These are phyloP conservation scores for Pseudorasbora parva DNA, from an alignment of 2,113 vertebrate genomes.

Conservation along the genomic window DNA sequence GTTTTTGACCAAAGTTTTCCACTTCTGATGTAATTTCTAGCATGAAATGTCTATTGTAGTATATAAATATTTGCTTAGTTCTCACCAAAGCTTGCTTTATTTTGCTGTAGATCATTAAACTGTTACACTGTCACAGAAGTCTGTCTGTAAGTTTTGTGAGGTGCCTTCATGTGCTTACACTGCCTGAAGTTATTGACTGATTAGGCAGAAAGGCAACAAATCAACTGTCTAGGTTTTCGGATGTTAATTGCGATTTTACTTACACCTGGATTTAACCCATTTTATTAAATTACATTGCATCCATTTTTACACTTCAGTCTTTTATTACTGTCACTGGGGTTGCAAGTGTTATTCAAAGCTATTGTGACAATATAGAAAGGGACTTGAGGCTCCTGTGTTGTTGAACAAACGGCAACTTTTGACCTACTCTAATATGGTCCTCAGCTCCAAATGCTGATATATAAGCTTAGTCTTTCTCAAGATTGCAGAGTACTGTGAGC, in stretches of 20 bases:
- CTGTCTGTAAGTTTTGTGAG: too few relatives aligned
- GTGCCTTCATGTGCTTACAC: too few relatives aligned
- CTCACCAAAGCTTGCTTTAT: too few relatives aligned
- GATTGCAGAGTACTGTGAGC: slow-evolving; percentile 64
- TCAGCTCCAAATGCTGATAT: neutral
- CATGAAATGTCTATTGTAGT: too few relatives aligned
- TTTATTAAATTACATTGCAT: neutral
- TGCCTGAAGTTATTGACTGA: too few relatives aligned
- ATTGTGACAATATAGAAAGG: neutral
- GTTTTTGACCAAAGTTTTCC: too few relatives aligned
- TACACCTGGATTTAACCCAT: neutral
- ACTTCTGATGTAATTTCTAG: too few relatives aligned
- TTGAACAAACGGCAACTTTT: neutral
- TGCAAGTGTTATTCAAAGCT: neutral
- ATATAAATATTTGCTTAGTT: too few relatives aligned
- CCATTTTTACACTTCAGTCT: neutral
- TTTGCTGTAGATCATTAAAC: too few relatives aligned
- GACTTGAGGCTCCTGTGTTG: neutral
- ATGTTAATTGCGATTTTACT: neutral
- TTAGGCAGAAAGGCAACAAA: too few relatives aligned
- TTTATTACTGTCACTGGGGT: neutral
- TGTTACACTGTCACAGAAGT: too few relatives aligned
- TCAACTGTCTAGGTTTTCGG: too few relatives aligned
- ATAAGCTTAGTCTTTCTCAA: slow-evolving; percentile 42
- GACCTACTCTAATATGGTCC: neutral